phyloP scores from a whole-genome alignment of 2,113 vertebrate genomes.

The Pseudopipra pipra region DNA sequence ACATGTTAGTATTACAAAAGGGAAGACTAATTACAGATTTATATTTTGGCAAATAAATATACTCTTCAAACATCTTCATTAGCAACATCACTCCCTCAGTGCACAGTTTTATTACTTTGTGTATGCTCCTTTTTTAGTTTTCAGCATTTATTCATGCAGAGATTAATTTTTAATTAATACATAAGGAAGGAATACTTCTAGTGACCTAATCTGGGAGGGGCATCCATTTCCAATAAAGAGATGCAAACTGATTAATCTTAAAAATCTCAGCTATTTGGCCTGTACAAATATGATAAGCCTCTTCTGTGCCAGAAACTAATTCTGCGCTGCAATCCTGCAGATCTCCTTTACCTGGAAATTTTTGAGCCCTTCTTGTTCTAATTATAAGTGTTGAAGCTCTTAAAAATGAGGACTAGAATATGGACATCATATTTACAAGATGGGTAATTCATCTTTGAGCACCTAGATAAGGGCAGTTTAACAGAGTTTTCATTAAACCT shows the following conservation, averaged over 20 bases:
- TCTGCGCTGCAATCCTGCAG: neutral
- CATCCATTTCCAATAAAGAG: neutral
- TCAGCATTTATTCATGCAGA: neutral
- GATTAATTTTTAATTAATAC: neutral
- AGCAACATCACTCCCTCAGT: neutral
- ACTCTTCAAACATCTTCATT: slow-evolving; percentile 44
- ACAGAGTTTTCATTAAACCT: neutral
- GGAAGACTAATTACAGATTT: slow-evolving; percentile 54
- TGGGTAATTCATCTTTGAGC: neutral
- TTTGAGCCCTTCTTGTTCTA: neutral
- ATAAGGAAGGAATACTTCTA: neutral
- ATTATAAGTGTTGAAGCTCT: neutral
- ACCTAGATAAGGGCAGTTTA: neutral
- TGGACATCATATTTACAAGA: neutral
- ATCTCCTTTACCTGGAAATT: neutral
- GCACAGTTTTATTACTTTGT: neutral
- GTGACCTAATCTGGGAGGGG: neutral
- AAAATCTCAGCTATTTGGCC: neutral
- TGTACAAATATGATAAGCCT: neutral
- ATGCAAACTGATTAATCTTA: neutral
- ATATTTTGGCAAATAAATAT: slow-evolving; percentile 23
- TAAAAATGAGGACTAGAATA: neutral
- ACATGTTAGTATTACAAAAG: slow-evolving; percentile 42
- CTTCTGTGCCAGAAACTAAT: neutral
- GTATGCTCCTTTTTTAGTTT: neutral